Evolutionary conservation across 2,888 invertebrate species (phyloP), one percentile per base, ranked within the genome.

Genomic region (Aporophyla nigra): DNA sequence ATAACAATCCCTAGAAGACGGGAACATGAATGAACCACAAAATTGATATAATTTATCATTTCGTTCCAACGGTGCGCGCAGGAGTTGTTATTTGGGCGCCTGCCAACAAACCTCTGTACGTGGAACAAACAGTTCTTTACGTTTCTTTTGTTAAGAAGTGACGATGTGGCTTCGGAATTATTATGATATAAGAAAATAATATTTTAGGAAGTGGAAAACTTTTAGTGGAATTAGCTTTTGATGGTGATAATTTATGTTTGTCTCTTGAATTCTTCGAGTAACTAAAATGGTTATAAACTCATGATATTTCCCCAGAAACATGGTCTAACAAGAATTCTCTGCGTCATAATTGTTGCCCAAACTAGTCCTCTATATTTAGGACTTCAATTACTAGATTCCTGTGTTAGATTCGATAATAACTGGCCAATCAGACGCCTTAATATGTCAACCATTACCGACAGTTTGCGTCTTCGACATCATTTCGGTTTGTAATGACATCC

Each of bases 21-120:
- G 33, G 62, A 68, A 71, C 80, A 83, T 83, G 83, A 83, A 83
- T 83, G 83, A 84, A 86, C 59, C 70, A 71, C 80, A 14, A 74
- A 83, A 84, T 74, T 74, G 43, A 79, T 74, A 59, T 79, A 66
- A 83, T 86, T 79, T 74, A 83, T 83, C 80, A 71, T 84, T 84
- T 83, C 53, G 58, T 16, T 58, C 46, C 40, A 67, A 62, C 40
- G 33, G 46, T 74, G 83, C 78, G 83, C 78, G 83, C 74, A 65
- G 71, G 73, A 83, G 83, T 83, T 59, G 71, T n/a, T 61, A 24
- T 51, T 83, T 86, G 83, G 83, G 27, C 14, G 49, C n/a, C 5
- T n/a, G 88, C 88, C 86, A 86, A 77, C 19, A 61, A 82, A 54
- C 33, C 27, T 70, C 59, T 46, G 53, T 76, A 67, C 59, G 49